phyloP scores from a whole-genome alignment of 2,113 vertebrate genomes.

The Paramisgurnus dabryanus region DNA sequence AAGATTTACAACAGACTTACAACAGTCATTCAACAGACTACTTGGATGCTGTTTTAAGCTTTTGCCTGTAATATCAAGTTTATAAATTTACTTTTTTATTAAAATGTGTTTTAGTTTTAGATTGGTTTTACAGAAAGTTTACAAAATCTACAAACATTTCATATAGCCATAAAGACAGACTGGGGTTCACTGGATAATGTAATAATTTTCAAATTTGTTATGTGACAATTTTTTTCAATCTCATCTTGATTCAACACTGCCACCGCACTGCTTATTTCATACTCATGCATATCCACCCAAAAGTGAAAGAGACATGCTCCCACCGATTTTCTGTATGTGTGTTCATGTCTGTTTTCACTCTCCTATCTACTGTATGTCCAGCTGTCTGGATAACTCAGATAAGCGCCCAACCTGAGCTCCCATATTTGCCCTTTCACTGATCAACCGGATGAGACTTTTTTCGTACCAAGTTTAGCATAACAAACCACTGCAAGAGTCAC shows the following conservation, averaged over 20 bases:
- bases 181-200: too few species aligned
- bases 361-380: neutral
- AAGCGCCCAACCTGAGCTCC: conserved; percentile 35
- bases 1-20: too few species aligned
- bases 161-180: too few species aligned
- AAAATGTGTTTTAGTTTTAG: too few species aligned
- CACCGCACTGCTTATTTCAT: neutral
- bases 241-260: neutral
- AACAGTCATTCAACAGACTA: too few species aligned
- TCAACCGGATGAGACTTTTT: conserved; percentile 43
- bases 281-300: neutral
- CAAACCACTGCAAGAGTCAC: conserved; percentile 23
- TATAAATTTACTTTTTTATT: too few species aligned
- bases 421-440: conserved; percentile 47
- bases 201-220: neutral
- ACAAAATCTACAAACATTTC: too few species aligned
- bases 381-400: conserved; percentile 42
- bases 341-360: conserved; percentile 37
- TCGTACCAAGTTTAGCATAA: conserved; percentile 22
- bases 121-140: too few species aligned
- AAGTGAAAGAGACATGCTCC: neutral
- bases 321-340: conserved; percentile 39
- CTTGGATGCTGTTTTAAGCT: too few species aligned
- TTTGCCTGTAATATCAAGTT: too few species aligned
- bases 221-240: neutral